Evolutionary conservation across 2,888 invertebrate genomes (phyloP), one percentile per base, ranked within the genome.

Genomic region (Nymphalis c-album): DNA sequence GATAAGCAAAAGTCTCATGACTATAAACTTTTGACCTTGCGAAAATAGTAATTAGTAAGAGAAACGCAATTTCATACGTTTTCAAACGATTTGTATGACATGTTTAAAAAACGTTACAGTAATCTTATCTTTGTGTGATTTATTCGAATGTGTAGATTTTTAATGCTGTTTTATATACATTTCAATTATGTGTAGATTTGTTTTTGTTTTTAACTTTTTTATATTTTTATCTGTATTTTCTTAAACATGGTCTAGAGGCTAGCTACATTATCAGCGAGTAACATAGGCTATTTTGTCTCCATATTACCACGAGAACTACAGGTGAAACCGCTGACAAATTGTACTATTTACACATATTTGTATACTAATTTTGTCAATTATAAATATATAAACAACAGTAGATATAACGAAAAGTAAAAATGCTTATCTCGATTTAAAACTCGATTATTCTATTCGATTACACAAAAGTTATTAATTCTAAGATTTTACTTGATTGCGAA

Each of bases 1-100:
- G 60, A 68, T 64, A 55, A 68, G 63, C 55, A 18, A 20, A 35
- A 47, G 40, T 57, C 18, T 55, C 17, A 17, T 17, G 55, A 6
- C 57, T 40, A 40, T 57, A 57, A 35, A 57, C 35, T 18, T 35
- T 40, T 57, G 10, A 13, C 26, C 57, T 57, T 20, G 40, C 35
- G 35, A 40, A 26, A 40, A 18, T 57, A 18, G 35, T 57, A 57
- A 57, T 57, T 57, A 55, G 53, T 26, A 26, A 2, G 26, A 31
- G 13, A 7, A 55, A 31, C 7, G 7, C 26, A 16, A 55, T 26
- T 55, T 55, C 17, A 3, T n/a, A n/a, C 17, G 13, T 40, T 8
- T 40, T 40, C 4, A 40, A 40, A 17, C 26, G 53, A 55, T 53
- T 22, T 17, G 7, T 31, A 26, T 55, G 51, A 51, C 18, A 47